Evolutionary conservation across 2,888 invertebrate genomes (phyloP), one percentile per base, ranked within the genome.

Genomic region (Saturnia japonica): DNA sequence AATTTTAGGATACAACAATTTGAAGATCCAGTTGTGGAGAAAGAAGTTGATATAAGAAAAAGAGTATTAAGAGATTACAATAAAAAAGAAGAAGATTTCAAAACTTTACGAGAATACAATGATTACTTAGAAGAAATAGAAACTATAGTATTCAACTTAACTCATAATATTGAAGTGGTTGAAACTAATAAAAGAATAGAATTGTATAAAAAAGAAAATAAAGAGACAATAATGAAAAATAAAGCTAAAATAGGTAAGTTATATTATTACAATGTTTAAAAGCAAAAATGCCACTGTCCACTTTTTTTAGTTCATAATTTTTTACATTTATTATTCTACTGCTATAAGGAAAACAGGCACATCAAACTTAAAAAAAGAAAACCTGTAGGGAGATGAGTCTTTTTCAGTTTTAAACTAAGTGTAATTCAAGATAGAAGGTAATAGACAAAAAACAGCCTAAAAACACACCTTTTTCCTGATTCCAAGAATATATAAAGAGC

Each of bases 91-190:
- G 98, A 98, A 77, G 99, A 99, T 88, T 99, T 99, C 87, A 86
- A 92, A 0, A 94, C 96, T 0, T 88, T 98, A 71, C 92, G 95
- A 57, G 99, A 98, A 72, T 99, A 97, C 88, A 99, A 99, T 90
- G 97, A 99, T 89, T 99, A 99, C 88, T 94, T 99, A 78, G 99
- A 99, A 91, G 97, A 98, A 91, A 96, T 99, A 62, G 99, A 99
- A 90, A 96, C 96, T 0, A 97, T 99, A 78, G 96, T 99, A 72
- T 99, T 95, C 88, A 99, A 99, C 94, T 93, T 99, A 79, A 96
- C 96, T 1, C 97, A 98, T 93, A 97, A 98, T 85, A 96, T 98
- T 73, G 98, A 99, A 88, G 94, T 98, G 66, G 95, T 98, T 57
- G 96, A 96, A 76, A 99, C 98, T 0, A 98, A 98, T 88, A 97